A percentile compares a stretch with the other conserved stretches of the same genome.
Evolutionary conservation across 2,888 invertebrate genomes (phyloP).

Genomic region (Cheilosia vulpina): DNA sequence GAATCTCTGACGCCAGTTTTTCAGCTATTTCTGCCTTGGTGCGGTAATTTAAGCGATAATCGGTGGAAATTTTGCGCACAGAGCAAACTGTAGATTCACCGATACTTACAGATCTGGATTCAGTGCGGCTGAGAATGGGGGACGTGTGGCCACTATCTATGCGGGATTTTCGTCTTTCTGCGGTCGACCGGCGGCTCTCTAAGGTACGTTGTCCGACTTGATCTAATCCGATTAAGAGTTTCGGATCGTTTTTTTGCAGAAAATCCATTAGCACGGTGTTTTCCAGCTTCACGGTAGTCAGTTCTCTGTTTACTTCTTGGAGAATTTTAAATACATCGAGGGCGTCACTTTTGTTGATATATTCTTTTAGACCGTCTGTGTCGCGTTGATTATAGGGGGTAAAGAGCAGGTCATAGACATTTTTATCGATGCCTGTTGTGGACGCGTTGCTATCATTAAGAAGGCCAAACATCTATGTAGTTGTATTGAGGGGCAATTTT

Average conservation of each 20-base stretch:
- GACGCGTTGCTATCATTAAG: slow-evolving; percentile 1
- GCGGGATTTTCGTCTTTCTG: slow-evolving; percentile 32
- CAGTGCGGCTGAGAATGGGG: slow-evolving; percentile 73
- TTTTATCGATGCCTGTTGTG: slow-evolving; percentile 32
- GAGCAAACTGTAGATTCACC: slow-evolving; percentile 63
- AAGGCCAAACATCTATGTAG: slow-evolving; percentile 44
- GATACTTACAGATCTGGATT: slow-evolving; percentile 76
- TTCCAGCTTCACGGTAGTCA: slow-evolving; percentile 79
- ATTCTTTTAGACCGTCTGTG: slow-evolving; percentile 72
- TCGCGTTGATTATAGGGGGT: slow-evolving; percentile 70
- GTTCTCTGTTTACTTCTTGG: slow-evolving; percentile 78
- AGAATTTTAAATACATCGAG: slow-evolving; percentile 78
- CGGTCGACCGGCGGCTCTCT: slow-evolving; percentile 70
- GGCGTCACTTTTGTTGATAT: slow-evolving; percentile 77
- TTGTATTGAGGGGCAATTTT: not conserved
- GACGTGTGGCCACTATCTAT: slow-evolving; percentile 15
- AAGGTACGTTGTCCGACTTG: slow-evolving; percentile 58
- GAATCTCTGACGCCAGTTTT: slow-evolving; percentile 79
- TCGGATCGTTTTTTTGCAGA: slow-evolving; percentile 81
- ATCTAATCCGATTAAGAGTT: slow-evolving; percentile 79
- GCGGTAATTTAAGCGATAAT: slow-evolving; percentile 79
- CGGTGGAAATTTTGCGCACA: slow-evolving; percentile 54
- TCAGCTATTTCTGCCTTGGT: slow-evolving; percentile 81
- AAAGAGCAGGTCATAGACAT: slow-evolving; percentile 53
- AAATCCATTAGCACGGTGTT: slow-evolving; percentile 80